Evolutionary conservation across 2,797 vertebrate genomes (phyloP), one percentile per base, ranked within the genome.

Genomic region (Crypturellus tataupa): DNA sequence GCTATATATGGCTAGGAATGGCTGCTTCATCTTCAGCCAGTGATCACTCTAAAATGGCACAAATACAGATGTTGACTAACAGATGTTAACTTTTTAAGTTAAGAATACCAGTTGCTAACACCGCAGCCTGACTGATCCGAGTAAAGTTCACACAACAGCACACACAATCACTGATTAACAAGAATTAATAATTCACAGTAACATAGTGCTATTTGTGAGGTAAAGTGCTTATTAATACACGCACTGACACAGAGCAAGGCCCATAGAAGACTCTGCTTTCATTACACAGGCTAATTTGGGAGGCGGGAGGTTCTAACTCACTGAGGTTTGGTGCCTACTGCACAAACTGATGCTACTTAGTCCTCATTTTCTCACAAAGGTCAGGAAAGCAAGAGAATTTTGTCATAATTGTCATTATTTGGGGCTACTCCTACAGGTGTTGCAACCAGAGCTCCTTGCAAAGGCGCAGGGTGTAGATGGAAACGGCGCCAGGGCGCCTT

Each of bases 251-350:
- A 70, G 14, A 77, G 33, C 17, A 67, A 83, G 3, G 25, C 46
- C 23, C 71, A 29, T 46, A 75, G 71, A 82, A 89, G 6, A 33
- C 15, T 16, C 0, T 23, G 39, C 29, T 64, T 90, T 68, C 73
- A 27, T 18, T 82, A 71, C 75, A 33, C n/a, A 56, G 0, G 2
- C 31, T 39, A 21, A 70, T 0, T 24, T 4, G 5, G 2, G 40
- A 53, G 73, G 4, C 5, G 4, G 0, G 2, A 72, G 10, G 85
- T 47, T 83, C 29, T 58, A 80, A 44, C 25, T 72, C 23, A 27
- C 8, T 12, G 7, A 37, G 20, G 65, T 13, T 25, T 25, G 15
- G 42, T 20, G 73, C 16, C 44, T 31, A n/a, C 24, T 72, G 29
- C 29, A 33, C 56, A 83, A 88, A 15, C 37, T 47, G 23, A 82